Evolutionary conservation across 2,113 vertebrate genomes (phyloP).

Genomic region (Halcyon malimbica): DNA sequence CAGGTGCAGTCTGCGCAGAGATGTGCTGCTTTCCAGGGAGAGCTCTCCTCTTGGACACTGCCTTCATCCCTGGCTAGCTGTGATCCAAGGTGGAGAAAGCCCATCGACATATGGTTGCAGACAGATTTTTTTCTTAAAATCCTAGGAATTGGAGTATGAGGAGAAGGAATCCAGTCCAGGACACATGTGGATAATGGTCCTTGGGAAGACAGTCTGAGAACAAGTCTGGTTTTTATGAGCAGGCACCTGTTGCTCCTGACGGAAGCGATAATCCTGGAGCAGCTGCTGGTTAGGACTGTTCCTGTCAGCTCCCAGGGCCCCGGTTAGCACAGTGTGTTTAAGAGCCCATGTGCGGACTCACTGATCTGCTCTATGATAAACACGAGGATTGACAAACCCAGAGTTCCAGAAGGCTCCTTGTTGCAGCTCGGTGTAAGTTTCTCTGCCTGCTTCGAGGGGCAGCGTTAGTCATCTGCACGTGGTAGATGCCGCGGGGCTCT

Average conservation of each 20-base stretch:
- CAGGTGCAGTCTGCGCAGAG: neutral
- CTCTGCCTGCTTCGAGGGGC: neutral
- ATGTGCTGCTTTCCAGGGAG: neutral
- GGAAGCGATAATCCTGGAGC: neutral
- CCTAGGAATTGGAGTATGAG: neutral
- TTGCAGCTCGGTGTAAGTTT: neutral
- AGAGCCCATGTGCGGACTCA: neutral
- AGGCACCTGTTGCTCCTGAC: neutral
- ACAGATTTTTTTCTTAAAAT: neutral
- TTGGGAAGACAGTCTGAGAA: neutral
- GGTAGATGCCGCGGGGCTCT: neutral
- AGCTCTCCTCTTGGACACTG: neutral
- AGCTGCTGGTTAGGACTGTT: neutral
- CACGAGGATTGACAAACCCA: neutral
- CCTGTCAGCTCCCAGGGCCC: neutral
- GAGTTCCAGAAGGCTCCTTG: neutral
- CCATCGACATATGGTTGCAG: neutral
- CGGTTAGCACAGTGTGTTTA: neutral
- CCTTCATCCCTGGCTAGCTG: neutral
- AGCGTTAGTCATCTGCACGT: neutral
- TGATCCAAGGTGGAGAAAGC: neutral
- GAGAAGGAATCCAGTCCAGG: neutral
- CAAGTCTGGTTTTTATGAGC: neutral
- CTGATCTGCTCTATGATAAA: neutral
- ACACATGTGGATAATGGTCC: neutral